Base-by-base conservation (phyloP, 2,888 invertebrate genomes). In the Ferrisia virgata region DNA sequence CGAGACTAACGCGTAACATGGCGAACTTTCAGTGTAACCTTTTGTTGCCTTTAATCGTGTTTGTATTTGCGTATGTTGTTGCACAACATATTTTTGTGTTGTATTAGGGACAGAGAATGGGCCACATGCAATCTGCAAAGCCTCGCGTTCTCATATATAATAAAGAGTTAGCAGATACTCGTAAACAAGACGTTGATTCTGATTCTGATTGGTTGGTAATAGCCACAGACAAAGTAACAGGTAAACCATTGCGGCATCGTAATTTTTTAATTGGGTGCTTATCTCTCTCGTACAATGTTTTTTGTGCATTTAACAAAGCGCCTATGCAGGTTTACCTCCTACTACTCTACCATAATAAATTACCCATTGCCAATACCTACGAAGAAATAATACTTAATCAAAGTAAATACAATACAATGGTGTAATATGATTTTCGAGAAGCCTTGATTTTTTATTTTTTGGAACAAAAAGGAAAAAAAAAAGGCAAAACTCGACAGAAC, bases 131-230 rank as follows among this genome's bases (percentile, higher is more conserved):
- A 86, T 91, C 92, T 0, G 90, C 92, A 86, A 91, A 92, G 87
- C 91, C 92, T 85, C 89, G 92, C n/a, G 91, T 92, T 39, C 88
- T 92, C 79, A 89, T 92, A 79, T 92, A 91, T 87, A 90, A 90
- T 86, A 88, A 87, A 81, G 91, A 90, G 86, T 88, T 89, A 79
- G 90, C 91, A 86, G 90, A 90, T 13, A 92, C 92, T 87, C 92
- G 92, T 78, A 90, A 90, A 86, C 88, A 87, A 82, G 91, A 90
- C 86, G 87, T 89, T 78, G 90, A 91, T 86, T 90, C 90, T n/a
- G 92, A 92, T 87, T 92, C 90, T n/a, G 92, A 92, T 87, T 92
- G 92, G 92, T 40, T 72, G 72, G 83, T 83, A 72, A 83, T 83
- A 76, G 72, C 83, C 72, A 83, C 83, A 47, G 83, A 72, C 76